Base-by-base conservation (phyloP, 2,888 invertebrate genomes). In the Pammene aurita region DNA sequence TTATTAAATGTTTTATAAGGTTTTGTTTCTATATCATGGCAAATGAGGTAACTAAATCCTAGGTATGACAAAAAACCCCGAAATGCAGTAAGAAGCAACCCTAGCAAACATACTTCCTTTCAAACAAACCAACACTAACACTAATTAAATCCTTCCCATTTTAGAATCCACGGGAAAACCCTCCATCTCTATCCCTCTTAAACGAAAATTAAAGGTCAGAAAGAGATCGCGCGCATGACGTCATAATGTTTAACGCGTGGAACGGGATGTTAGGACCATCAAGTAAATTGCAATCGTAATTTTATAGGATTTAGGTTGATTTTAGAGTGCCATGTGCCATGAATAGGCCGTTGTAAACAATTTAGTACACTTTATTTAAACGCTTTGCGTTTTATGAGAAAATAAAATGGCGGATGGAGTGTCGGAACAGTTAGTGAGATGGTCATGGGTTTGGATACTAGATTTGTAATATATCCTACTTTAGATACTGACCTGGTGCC, bases 311-410 rank as follows among this genome's bases (percentile, higher is more conserved):
- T 48, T 41, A 11, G 52, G 66, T 50, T 26, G 57, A 0, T 26
- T 66, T 35, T 52, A 7, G 34, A 42, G 26, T 52, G 41, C 4
- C 0, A 5, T 13, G 44, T 13, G 7, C 11, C 13, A 54, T 60
- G 66, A 54, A 66, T 66, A 44, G 60, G 14, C 42, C 14, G 26
- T 58, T 66, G 58, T 66, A 14, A 63, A 42, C 58, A 66, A 58
- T 66, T 66, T 66, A 60, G 66, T 26, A 52, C 58, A 66, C 44
- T 66, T 66, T 54, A 52, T 60, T 60, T 52, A 13, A 44, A n/a
- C 50, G 42, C 35, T 41, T 55, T 42, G 9, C 42, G 58, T 16
- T 66, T 66, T 66, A 62, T 42, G 58, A 44, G 60, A 52, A 14
- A n/a, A 55, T 55, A 44, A 44, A 66, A 66, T 54, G 44, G 60